Conservation (phyloP, 2,113 vertebrate genomes). For the Neoarius graeffei region DNA sequence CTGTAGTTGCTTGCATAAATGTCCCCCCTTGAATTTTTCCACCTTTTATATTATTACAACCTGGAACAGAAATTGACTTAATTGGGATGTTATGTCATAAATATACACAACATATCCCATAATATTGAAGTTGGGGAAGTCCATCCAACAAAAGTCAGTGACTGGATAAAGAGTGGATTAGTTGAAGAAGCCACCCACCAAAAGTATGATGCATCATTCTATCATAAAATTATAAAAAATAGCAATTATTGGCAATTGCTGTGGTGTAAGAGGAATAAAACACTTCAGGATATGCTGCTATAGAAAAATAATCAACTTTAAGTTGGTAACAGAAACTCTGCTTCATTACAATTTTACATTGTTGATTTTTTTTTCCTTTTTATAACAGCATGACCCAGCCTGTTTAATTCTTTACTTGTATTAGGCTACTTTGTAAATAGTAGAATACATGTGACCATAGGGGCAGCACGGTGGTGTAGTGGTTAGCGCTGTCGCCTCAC, state of each 20-base stretch:
- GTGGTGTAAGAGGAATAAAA: background rate
- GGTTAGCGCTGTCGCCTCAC: too few relatives aligned
- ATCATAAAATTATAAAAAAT: too few relatives aligned
- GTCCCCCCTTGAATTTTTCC: background rate
- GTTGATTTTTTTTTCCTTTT: background rate
- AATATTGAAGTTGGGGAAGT: background rate
- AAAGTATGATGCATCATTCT: too few relatives aligned
- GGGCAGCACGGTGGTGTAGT: too few relatives aligned
- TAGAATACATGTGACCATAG: background rate
- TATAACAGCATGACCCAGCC: background rate
- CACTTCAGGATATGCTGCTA: background rate
- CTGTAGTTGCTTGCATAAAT: too few relatives aligned
- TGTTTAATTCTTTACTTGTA: background rate
- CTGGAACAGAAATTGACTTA: background rate
- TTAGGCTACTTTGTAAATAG: background rate
- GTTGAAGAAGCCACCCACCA: too few relatives aligned
- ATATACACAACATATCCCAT: background rate
- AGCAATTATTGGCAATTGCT: too few relatives aligned
- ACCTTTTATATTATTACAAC: background rate
- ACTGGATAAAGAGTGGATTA: too few relatives aligned
- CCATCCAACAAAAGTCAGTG: background rate
- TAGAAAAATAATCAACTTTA: background rate
- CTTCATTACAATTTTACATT: background rate
- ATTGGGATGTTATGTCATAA: background rate
- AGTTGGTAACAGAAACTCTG: background rate